Percentiles rank a stretch among this genome's conserved stretches.
phyloP scores from a whole-genome alignment of 2,888 invertebrate genomes.

The Sthenelais limicola region DNA sequence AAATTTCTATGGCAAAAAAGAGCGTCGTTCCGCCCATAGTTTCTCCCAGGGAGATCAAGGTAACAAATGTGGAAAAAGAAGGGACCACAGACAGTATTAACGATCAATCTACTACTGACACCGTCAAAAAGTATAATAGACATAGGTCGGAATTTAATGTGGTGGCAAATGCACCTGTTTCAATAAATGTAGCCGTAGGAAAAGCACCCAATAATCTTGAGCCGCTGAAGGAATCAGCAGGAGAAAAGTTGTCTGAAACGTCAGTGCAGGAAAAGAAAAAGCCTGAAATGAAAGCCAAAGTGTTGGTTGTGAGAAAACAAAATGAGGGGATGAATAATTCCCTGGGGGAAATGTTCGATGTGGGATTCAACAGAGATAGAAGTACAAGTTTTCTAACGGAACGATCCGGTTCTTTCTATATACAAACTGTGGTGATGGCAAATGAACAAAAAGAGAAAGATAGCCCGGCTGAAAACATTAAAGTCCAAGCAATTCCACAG shows the following conservation, averaged over 20 bases:
- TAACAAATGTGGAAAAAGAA: background rate
- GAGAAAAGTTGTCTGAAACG: background rate
- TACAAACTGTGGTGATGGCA: constrained; percentile 12
- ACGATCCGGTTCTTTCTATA: constrained; percentile 27
- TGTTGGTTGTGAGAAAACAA: constrained; percentile 13
- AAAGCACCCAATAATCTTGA: background rate
- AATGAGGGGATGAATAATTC: too few species aligned
- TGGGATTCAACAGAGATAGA: background rate
- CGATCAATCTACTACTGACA: too few species aligned
- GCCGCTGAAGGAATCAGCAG: too few species aligned
- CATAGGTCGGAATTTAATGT: constrained; percentile 19
- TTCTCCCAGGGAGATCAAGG: background rate
- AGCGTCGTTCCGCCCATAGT: background rate
- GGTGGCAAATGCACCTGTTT: constrained; percentile 2
- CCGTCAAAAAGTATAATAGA: constrained; percentile 25
- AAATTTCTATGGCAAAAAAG: background rate
- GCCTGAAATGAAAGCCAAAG: background rate
- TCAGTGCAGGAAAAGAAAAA: background rate
- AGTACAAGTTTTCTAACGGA: constrained; percentile 1
- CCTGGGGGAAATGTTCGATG: too few species aligned
- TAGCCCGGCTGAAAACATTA: background rate
- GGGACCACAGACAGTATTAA: background rate
- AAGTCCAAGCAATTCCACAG: background rate
- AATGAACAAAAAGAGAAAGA: constrained; percentile 2
- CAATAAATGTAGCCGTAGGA: background rate